These are phyloP conservation scores for Otolemur garnettii DNA, from an alignment of 2,113 vertebrate species.

Conservation along the genomic window DNA sequence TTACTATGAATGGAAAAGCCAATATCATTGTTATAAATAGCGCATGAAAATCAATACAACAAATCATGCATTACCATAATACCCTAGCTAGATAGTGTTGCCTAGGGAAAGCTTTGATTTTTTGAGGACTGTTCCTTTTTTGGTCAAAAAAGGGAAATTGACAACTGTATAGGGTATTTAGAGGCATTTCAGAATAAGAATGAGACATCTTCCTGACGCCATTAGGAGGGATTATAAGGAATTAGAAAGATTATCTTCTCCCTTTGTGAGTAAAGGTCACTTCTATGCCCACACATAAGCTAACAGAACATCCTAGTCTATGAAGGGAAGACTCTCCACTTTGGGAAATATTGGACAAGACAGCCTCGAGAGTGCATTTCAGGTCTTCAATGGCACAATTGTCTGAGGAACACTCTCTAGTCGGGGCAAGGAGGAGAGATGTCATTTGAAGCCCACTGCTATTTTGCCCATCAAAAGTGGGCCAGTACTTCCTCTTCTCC, in stretches of 20 bases:
- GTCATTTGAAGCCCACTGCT: background rate
- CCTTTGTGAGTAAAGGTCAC: background rate
- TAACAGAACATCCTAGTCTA: background rate
- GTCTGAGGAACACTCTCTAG: background rate
- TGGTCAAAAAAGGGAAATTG: background rate
- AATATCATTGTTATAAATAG: background rate
- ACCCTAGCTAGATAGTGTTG: background rate
- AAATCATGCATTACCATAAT: slow-evolving; percentile 12
- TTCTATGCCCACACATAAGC: background rate
- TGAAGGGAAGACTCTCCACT: background rate
- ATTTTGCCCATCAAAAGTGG: background rate
- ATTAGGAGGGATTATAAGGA: background rate
- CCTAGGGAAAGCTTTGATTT: background rate
- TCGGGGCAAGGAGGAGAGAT: too few species aligned
- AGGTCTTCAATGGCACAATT: background rate
- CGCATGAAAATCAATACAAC: slow-evolving; percentile 11
- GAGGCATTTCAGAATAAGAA: background rate
- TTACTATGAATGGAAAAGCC: background rate
- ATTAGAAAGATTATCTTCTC: background rate
- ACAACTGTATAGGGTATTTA: background rate
- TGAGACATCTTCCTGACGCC: background rate
- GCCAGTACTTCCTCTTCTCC: background rate
- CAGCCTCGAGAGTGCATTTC: background rate
- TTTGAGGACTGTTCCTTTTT: background rate
- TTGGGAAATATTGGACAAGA: background rate